Evolutionary conservation across 2,888 invertebrate species (phyloP).

Genomic region (Amphipoea oculea): DNA sequence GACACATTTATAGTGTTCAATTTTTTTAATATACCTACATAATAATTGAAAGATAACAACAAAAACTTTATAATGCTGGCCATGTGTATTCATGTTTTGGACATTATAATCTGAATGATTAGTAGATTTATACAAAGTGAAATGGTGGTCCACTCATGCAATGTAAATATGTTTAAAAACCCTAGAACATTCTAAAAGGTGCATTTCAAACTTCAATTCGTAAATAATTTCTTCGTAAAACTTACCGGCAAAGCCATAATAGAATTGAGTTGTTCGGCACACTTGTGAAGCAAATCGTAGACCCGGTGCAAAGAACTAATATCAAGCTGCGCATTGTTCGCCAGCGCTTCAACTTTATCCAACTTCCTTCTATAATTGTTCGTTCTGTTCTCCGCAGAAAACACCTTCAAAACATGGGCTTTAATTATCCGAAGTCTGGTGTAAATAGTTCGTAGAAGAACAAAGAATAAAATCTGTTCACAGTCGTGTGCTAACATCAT

Average conservation of each 20-base stretch:
- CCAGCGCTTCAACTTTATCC: slow-evolving; percentile 73
- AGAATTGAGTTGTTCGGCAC: slow-evolving; percentile 78
- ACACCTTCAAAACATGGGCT: slow-evolving; percentile 75
- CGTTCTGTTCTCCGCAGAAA: slow-evolving; percentile 56
- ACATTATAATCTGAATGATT: neutral
- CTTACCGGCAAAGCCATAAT: slow-evolving; percentile 82
- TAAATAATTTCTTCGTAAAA: slow-evolving; percentile 48
- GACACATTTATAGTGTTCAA: no score
- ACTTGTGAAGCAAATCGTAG: slow-evolving; percentile 81
- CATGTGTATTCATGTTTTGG: neutral
- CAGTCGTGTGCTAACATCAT: slow-evolving; percentile 74
- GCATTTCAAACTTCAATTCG: slow-evolving; percentile 21
- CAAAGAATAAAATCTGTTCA: slow-evolving; percentile 77
- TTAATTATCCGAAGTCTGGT: slow-evolving; percentile 77
- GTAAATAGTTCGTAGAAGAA: slow-evolving; percentile 73
- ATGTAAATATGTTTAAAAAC: neutral
- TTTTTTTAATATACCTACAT: no score
- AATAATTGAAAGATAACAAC: no score
- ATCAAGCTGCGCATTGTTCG: slow-evolving; percentile 74
- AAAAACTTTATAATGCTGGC: no score
- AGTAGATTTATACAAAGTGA: neutral
- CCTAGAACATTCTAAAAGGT: neutral
- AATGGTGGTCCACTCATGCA: neutral
- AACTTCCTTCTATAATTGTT: slow-evolving; percentile 54
- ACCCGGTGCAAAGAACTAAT: slow-evolving; percentile 76